phyloP scores from a whole-genome alignment of 2,797 vertebrate genomes.

The Eulemur albifrons region DNA sequence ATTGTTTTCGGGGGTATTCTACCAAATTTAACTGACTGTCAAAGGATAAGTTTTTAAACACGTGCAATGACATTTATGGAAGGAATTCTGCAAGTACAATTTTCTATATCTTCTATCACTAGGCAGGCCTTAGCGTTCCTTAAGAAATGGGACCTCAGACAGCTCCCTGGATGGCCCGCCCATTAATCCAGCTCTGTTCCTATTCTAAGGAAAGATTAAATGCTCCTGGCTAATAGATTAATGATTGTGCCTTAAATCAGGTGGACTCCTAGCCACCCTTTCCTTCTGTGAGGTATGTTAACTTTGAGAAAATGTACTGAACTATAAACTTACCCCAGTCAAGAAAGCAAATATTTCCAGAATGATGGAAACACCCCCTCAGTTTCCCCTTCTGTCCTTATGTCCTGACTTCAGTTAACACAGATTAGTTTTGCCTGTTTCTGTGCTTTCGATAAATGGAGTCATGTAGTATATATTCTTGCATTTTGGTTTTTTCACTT shows the following conservation, averaged over 20 bases:
- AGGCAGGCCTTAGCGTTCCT: not conserved
- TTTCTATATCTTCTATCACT: not conserved
- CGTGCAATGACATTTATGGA: not conserved
- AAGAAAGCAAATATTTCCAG: not conserved
- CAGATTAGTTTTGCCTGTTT: not conserved
- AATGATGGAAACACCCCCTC: not conserved
- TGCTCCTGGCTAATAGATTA: not conserved
- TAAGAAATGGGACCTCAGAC: not conserved
- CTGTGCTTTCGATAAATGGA: not conserved
- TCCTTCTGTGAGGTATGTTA: not conserved
- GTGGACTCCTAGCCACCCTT: not conserved
- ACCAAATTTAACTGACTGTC: not conserved
- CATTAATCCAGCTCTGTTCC: slow-evolving; percentile 18
- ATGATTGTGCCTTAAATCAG: slow-evolving; percentile 5
- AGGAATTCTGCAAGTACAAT: not conserved
- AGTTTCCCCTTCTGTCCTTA: not conserved
- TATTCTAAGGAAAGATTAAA: slow-evolving; percentile 4
- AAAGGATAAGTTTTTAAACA: not conserved
- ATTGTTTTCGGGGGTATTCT: not conserved
- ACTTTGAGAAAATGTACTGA: not conserved
- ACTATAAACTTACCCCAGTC: not conserved
- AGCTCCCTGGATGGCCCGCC: not conserved
- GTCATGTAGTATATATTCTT: not conserved
- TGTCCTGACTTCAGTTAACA: not conserved
- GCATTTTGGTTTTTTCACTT: not conserved